A percentile compares a stretch with the other conserved stretches of the same genome.
phyloP scores from a whole-genome alignment of 2,888 invertebrate genomes.

The Acrobeloides nanus region DNA sequence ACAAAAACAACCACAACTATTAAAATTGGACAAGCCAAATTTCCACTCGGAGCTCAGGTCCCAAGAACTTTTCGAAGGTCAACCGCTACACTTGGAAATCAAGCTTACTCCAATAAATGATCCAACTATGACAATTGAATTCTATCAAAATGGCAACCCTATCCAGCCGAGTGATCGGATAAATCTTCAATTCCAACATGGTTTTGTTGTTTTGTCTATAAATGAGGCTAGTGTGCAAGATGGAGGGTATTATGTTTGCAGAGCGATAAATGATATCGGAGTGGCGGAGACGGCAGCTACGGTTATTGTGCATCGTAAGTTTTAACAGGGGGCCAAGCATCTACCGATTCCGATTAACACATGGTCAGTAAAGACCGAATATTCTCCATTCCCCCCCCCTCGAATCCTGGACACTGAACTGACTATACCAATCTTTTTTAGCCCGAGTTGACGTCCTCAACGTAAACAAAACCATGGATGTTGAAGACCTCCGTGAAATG shows the following conservation, averaged over 20 bases:
- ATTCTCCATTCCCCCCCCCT: no score
- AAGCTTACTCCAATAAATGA: slow-evolving; percentile 87
- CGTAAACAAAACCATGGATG: slow-evolving; percentile 29
- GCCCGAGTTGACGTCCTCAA: slow-evolving; percentile 15
- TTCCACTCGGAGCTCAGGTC: slow-evolving; percentile 86
- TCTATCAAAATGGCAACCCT: slow-evolving; percentile 62
- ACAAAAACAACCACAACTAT: slow-evolving; percentile 13
- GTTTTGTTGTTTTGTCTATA: slow-evolving; percentile 89
- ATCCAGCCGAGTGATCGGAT: slow-evolving; percentile 30
- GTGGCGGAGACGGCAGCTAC: slow-evolving; percentile 73
- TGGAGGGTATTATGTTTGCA: slow-evolving; percentile 21
- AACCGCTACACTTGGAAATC: slow-evolving; percentile 87
- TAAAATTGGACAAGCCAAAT: slow-evolving; percentile 62
- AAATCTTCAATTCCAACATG: slow-evolving; percentile 71
- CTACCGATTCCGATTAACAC: not conserved
- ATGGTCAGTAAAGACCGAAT: no score
- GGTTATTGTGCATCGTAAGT: slow-evolving; percentile 37
- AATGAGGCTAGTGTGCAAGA: slow-evolving; percentile 39
- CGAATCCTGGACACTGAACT: no score
- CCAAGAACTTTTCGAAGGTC: slow-evolving; percentile 84
- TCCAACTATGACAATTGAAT: slow-evolving; percentile 83
- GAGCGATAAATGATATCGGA: slow-evolving; percentile 83
- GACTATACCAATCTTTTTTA: not conserved
- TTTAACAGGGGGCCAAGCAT: not conserved
- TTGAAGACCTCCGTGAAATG: slow-evolving; percentile 49